phyloP scores from a whole-genome alignment of 1,140 invertebrate genomes.

The Lycorma delicatula region DNA sequence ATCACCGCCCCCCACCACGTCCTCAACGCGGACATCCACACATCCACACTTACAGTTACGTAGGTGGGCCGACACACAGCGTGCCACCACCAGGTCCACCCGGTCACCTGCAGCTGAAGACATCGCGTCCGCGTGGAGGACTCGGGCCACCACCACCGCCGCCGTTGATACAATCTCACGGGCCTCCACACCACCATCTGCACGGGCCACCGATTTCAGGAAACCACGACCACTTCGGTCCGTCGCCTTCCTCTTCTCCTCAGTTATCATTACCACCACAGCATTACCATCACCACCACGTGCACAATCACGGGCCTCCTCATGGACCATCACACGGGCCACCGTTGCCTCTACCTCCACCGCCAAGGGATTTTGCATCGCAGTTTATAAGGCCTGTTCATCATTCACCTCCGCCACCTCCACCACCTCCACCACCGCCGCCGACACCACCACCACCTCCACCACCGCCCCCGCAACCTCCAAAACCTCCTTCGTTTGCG shows the following conservation, averaged over 20 bases:
- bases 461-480: neutral
- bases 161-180: neutral
- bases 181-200: neutral
- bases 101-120: neutral
- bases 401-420: neutral
- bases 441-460: slow-evolving; percentile 9
- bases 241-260: too few species aligned
- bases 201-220: neutral
- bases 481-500: neutral
- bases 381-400: too few species aligned
- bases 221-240: neutral
- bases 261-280: neutral
- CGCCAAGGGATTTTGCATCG: too few species aligned
- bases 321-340: neutral
- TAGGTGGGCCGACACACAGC: neutral
- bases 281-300: neutral
- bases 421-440: neutral
- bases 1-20: neutral
- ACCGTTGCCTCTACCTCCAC: slow-evolving; percentile 1
- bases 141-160: too few species aligned
- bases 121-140: too few species aligned
- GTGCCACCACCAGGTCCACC: neutral
- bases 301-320: neutral
- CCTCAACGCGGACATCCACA: too few species aligned
- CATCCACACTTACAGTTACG: neutral